These are phyloP conservation scores for Atrina japonica DNA, from an alignment of 2,888 invertebrate genomes.

Conservation along the genomic window DNA sequence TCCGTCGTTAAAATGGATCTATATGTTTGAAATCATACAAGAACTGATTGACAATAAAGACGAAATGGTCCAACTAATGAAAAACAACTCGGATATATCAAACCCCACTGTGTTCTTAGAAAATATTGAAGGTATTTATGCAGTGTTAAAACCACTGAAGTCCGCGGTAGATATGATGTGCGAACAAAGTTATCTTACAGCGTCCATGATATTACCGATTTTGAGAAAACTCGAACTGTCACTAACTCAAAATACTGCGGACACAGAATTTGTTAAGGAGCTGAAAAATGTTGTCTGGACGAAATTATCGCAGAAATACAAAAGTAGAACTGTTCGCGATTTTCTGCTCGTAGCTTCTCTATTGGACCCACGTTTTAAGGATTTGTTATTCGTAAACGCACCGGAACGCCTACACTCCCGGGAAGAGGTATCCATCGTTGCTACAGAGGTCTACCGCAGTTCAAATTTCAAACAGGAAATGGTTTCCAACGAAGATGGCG, in stretches of 20 bases:
- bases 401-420: slow-evolving; percentile 43
- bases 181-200: slow-evolving; percentile 42
- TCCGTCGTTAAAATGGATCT: background rate
- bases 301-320: slow-evolving; percentile 35
- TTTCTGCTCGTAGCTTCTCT: slow-evolving; percentile 51
- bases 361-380: slow-evolving; percentile 51
- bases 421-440: slow-evolving; percentile 39
- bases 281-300: slow-evolving; percentile 41
- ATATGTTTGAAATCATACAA: background rate
- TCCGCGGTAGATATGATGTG: slow-evolving; percentile 40
- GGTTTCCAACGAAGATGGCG: background rate
- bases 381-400: slow-evolving; percentile 49
- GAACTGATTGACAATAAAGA: slow-evolving; percentile 12
- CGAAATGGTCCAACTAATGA: slow-evolving; percentile 4
- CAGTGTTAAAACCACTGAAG: slow-evolving; percentile 45
- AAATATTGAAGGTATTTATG: slow-evolving; percentile 37
- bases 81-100: no score
- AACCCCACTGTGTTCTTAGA: no score
- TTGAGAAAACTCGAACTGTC: slow-evolving; percentile 50
- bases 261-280: slow-evolving; percentile 35
- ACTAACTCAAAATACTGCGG: slow-evolving; percentile 31
- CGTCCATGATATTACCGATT: slow-evolving; percentile 53
- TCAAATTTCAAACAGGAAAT: background rate
- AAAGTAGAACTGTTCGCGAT: slow-evolving; percentile 26
- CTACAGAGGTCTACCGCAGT: slow-evolving; percentile 40